Conservation (phyloP, 2,888 invertebrate genomes). For the Ctena decussata region DNA sequence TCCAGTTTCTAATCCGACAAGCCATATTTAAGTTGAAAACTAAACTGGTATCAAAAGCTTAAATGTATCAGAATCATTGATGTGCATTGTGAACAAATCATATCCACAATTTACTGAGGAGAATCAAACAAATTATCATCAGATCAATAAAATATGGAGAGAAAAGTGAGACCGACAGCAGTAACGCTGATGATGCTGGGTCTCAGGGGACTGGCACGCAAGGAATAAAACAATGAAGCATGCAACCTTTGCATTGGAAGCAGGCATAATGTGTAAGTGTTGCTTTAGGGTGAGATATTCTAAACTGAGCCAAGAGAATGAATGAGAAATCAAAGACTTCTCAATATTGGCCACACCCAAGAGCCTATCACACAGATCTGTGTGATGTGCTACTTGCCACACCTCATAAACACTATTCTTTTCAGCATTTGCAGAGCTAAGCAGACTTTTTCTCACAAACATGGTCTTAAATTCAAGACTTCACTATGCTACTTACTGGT, state of each 20-base stretch:
- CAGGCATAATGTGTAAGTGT: neutral
- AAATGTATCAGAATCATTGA: neutral
- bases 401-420: too few species aligned
- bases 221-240: conserved; percentile 9
- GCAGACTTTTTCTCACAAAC: too few species aligned
- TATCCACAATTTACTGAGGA: conserved; percentile 9
- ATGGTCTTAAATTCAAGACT: too few species aligned
- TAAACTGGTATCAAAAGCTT: neutral
- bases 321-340: too few species aligned
- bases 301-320: too few species aligned
- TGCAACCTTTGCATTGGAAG: conserved; percentile 4
- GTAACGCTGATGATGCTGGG: neutral
- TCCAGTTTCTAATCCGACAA: neutral
- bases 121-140: neutral
- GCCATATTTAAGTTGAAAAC: neutral
- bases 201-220: neutral
- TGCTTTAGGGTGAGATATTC: neutral
- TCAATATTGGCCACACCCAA: too few species aligned
- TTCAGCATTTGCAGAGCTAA: too few species aligned
- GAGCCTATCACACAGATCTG: too few species aligned
- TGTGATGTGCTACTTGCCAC: too few species aligned
- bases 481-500: too few species aligned
- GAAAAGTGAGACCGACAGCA: neutral
- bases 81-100: neutral
- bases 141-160: conserved; percentile 8